Evolutionary conservation across 37 sponge, comb jelly and placozoan genomes (phyloP).

Genomic region (Aphrocallistes beatrix): DNA sequence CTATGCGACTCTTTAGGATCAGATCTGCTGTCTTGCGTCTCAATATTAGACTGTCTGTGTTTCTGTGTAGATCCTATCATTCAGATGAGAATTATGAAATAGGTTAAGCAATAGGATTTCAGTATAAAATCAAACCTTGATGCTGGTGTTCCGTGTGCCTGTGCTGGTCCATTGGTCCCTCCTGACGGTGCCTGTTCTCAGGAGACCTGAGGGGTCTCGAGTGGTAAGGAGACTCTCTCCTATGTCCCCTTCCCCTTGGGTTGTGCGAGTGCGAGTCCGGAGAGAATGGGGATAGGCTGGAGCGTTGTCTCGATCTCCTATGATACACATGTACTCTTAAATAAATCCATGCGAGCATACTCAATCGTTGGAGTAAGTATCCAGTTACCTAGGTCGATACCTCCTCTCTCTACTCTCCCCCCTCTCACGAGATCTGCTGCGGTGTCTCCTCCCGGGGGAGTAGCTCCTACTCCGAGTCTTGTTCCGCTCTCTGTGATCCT

Average conservation of each 20-base stretch:
- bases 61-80: too few species aligned
- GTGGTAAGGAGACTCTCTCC: background rate
- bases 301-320: background rate
- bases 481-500: background rate
- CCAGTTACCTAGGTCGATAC: background rate
- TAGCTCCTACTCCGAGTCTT: background rate
- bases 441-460: background rate
- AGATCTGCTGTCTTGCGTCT: too few species aligned
- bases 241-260: background rate
- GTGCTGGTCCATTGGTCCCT: background rate
- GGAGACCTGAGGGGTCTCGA: background rate
- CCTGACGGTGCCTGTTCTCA: background rate
- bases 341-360: background rate
- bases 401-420: background rate
- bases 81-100: too few species aligned
- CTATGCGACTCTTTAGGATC: too few species aligned
- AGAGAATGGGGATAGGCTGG: background rate
- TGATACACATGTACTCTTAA: background rate
- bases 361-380: too few species aligned
- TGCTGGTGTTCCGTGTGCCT: slow-evolving; percentile 2
- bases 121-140: too few species aligned
- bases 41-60: too few species aligned
- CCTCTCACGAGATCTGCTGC: background rate
- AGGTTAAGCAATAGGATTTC: too few species aligned
- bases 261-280: background rate